phyloP scores from a whole-genome alignment of 2,113 vertebrate genomes.

The Cromileptes altivelis region DNA sequence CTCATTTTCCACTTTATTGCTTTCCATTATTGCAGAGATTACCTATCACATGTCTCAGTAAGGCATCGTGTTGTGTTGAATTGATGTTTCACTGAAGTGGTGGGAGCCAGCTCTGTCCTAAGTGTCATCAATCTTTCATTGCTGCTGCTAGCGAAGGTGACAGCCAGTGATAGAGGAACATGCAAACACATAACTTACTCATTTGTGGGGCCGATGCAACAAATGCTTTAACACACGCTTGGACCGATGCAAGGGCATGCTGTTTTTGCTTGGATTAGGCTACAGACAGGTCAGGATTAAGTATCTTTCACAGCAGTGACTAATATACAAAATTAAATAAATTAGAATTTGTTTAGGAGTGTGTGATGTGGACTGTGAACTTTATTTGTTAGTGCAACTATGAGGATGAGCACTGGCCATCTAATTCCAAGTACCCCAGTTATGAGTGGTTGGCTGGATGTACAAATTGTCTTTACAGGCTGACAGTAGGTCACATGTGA shows the following conservation, averaged over 20 bases:
- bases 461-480: conserved; percentile 41
- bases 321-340: conserved; percentile 13
- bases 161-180: conserved; percentile 32
- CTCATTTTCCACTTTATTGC: conserved; percentile 41
- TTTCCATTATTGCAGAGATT: conserved; percentile 50
- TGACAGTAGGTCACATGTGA: conserved; percentile 55
- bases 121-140: conserved; percentile 52
- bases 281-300: conserved; percentile 41
- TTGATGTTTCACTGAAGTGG: conserved; percentile 18
- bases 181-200: conserved; percentile 52
- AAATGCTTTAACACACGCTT: conserved; percentile 24
- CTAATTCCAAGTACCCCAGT: conserved; percentile 10
- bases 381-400: conserved; percentile 11
- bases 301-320: conserved; percentile 17
- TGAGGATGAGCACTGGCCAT: conserved; percentile 3
- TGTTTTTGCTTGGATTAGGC: conserved; percentile 29
- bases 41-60: conserved; percentile 13
- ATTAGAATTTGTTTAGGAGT: conserved; percentile 22
- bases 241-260: neutral
- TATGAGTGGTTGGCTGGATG: conserved; percentile 21
- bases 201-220: conserved; percentile 8
- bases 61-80: conserved; percentile 27
- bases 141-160: conserved; percentile 19
- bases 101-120: neutral
- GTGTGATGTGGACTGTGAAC: conserved; percentile 9